A percentile compares a stretch with the other conserved stretches of the same genome.
These are phyloP conservation scores for Labrus mixtus DNA, from an alignment of 2,113 vertebrate genomes.

Conservation along the genomic window DNA sequence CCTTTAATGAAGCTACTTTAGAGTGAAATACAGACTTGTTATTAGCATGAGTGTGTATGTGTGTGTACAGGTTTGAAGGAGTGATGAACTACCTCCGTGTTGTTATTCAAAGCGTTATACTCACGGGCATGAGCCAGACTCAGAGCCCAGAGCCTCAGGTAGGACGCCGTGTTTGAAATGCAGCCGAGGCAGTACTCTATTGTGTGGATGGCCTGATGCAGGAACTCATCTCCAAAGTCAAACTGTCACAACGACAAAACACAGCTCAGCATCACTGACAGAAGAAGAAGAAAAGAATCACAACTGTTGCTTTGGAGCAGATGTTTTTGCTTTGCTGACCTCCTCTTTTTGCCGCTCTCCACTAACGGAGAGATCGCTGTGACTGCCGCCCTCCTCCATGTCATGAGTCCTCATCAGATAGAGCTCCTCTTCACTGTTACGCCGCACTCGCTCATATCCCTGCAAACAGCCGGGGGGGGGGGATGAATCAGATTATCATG, in stretches of 20 bases:
- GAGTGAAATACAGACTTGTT: neutral
- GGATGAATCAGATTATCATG: neutral
- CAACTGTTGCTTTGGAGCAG: neutral
- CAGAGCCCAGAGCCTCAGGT: slow-evolving; percentile 96
- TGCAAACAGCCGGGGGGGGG: slow-evolving; percentile 41
- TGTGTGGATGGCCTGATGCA: slow-evolving; percentile 94
- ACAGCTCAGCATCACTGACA: neutral
- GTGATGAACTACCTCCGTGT: neutral
- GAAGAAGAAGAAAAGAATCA: neutral
- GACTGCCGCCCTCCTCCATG: slow-evolving; percentile 88
- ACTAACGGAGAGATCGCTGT: slow-evolving; percentile 79
- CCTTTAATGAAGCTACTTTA: too few relatives aligned
- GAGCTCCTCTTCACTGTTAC: slow-evolving; percentile 93
- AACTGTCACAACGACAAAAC: slow-evolving; percentile 82
- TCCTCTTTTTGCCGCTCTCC: slow-evolving; percentile 84
- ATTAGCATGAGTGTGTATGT: neutral
- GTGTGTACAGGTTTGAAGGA: neutral
- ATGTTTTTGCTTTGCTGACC: slow-evolving; percentile 76
- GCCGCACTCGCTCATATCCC: slow-evolving; percentile 92
- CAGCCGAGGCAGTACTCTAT: slow-evolving; percentile 98
- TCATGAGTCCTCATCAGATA: slow-evolving; percentile 88
- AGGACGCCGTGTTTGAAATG: slow-evolving; percentile 97
- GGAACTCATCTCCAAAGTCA: slow-evolving; percentile 89
- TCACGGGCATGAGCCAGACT: slow-evolving; percentile 98
- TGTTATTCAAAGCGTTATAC: slow-evolving; percentile 65